A percentile compares a stretch with the other conserved stretches of the same genome.
These are phyloP conservation scores for Chelonia mydas DNA, from an alignment of 2,797 vertebrate genomes.

Conservation along the genomic window DNA sequence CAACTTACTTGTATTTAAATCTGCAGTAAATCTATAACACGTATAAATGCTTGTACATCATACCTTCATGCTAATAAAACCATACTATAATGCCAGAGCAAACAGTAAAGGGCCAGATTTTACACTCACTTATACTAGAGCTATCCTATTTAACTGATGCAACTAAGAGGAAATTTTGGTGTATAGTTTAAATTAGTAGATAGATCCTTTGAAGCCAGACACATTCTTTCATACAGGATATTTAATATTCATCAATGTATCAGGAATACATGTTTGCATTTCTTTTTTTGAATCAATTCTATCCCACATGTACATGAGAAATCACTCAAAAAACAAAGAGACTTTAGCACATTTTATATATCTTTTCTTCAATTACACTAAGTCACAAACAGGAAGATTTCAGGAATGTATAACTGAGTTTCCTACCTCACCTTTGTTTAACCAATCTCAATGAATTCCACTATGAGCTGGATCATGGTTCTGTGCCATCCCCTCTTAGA, in stretches of 20 bases:
- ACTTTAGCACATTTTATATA: neutral
- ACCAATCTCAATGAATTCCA: neutral
- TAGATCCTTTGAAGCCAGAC: neutral
- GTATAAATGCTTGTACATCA: neutral
- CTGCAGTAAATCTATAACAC: neutral
- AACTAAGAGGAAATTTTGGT: neutral
- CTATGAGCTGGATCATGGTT: neutral
- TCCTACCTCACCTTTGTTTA: neutral
- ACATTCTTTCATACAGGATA: neutral
- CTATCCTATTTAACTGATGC: neutral
- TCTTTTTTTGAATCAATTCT: neutral
- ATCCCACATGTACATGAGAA: neutral
- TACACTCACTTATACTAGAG: neutral
- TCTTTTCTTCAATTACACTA: neutral
- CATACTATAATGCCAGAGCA: neutral
- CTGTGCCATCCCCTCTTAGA: neutral
- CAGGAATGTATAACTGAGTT: neutral
- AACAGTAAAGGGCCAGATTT: neutral
- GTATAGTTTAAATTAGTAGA: neutral
- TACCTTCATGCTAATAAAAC: neutral
- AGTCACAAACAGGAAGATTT: neutral
- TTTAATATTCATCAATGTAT: neutral
- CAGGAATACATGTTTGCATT: rapidly evolving
- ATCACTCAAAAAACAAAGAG: neutral
- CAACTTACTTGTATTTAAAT: neutral